Base-by-base conservation (phyloP, 2,888 invertebrate species). In the Dynastes maya region DNA sequence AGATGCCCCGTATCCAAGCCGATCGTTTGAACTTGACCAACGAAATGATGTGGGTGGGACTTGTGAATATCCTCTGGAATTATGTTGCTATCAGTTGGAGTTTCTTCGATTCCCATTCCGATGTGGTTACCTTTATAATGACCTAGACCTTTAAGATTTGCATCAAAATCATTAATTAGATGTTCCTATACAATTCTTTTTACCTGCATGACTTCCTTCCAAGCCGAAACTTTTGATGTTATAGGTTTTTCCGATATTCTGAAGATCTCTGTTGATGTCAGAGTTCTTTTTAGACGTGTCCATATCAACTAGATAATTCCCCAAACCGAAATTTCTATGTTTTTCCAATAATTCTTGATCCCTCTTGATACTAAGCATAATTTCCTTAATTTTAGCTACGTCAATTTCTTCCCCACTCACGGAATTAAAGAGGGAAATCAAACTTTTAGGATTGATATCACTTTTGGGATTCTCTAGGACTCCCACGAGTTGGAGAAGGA, bases 1-100 rank as follows among this genome's bases (percentile, higher is more conserved):
- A 91, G 83, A 68, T 90, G 88, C 9, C 89, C 89, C 71, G 88
- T 84, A 68, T 87, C 86, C 53, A 86, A 72, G 27, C 83, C 85
- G 16, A 87, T 82, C 22, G 85, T 85, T 78, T 88, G 87, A 77
- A 88, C 87, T 78, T 90, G 90, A 1, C 88, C 88, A 5, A 88
- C 83, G 82, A 88, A 86, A 81, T 89, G 86, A 64, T 86, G 87
- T 0, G 70, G 53, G 64, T 86, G 83, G 37, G 84, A 84, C 6
- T 81, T 81, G 76, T 84, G 83, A 40, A 83, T 82, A 40, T 79
- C 80, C 84, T 86, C 78, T n/a, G 78, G 76, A 55, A 86, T 82
- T 49, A 86, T 86, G 2, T 86, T 82, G 58, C 85, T 85, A 51
- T 76, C 77, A 1, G 63, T 68, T n/a, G 53, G 37, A n/a, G 55